Evolutionary conservation across 2,113 vertebrate genomes (phyloP).

Genomic region (Suncus etruscus): DNA sequence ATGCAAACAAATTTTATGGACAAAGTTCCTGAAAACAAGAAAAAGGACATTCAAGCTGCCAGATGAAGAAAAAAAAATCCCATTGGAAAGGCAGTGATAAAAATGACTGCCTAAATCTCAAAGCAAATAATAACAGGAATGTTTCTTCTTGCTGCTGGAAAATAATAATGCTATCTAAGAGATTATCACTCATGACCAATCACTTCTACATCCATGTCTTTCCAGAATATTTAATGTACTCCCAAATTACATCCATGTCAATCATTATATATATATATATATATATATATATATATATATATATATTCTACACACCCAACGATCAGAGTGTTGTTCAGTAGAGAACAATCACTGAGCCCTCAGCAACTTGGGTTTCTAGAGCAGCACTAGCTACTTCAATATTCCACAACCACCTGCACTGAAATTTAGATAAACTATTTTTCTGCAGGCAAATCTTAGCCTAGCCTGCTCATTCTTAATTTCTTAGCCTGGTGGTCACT

Average conservation of each 20-base stretch:
- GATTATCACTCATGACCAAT: background rate
- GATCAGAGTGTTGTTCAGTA: background rate
- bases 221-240: background rate
- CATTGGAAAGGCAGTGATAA: background rate
- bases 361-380: background rate
- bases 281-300: too few species aligned
- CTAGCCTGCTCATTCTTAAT: background rate
- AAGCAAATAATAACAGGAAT: background rate
- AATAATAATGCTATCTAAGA: background rate
- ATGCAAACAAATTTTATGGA: background rate
- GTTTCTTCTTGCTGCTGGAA: background rate
- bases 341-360: background rate
- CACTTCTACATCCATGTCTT: background rate
- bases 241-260: background rate
- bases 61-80: background rate
- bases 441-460: background rate
- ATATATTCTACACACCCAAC: background rate
- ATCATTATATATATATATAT: too few species aligned
- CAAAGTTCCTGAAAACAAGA: background rate
- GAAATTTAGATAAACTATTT: too few species aligned
- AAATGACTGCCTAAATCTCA: background rate
- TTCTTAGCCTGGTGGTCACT: background rate
- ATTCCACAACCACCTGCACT: background rate
- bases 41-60: background rate
- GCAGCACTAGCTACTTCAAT: background rate